Base-by-base conservation (phyloP, 2,888 invertebrate species). In the Corbicula japonica region DNA sequence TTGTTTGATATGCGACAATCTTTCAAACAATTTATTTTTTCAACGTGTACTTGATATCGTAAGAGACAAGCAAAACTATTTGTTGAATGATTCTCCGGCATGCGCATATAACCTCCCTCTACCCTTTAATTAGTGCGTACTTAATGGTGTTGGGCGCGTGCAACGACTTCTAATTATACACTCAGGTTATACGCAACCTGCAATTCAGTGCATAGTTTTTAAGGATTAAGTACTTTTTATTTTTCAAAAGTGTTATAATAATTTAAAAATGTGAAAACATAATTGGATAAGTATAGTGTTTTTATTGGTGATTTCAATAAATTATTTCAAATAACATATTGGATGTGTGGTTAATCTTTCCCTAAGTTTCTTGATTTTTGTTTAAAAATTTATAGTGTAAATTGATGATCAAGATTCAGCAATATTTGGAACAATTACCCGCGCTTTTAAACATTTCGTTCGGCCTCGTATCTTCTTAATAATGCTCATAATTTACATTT, bases 121-220 rank as follows among this genome's bases (percentile, higher is more conserved):
- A 78, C 82, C 76, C 82, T 83, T 32, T 83, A 79, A 83, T 83
- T 76, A 79, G 54, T 54, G 12, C 30, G 34, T 65, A 38, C 41
- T 52, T 54, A 76, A 73, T 76, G 73, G 66, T 56, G 54, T 60
- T 15, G 34, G 78, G 72, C 82, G 78, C 82, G 79, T 79, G 82
- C 76, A 46, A 56, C 52, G 28, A 32, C 66, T 56, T 72, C 50
- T 79, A 83, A 83, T 83, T 83, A 73, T 56, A 54, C 23, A 54
- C 44, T 26, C 50, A 21, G 23, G 32, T 32, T 12, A 35, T 35
- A 38, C 32, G 41, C 23, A 72, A 72, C 54, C 28, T 30, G 44
- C 54, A 52, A 66, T 66, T 66, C 66, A 35, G 66, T 52, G 52
- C 58, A 58, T 28, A 4, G 41, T 54, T 28, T 60, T 35, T 66